Percentiles rank a stretch among this genome's conserved stretches.
phyloP scores from a whole-genome alignment of 2,888 invertebrate genomes.

The Willowsia nigromaculata region DNA sequence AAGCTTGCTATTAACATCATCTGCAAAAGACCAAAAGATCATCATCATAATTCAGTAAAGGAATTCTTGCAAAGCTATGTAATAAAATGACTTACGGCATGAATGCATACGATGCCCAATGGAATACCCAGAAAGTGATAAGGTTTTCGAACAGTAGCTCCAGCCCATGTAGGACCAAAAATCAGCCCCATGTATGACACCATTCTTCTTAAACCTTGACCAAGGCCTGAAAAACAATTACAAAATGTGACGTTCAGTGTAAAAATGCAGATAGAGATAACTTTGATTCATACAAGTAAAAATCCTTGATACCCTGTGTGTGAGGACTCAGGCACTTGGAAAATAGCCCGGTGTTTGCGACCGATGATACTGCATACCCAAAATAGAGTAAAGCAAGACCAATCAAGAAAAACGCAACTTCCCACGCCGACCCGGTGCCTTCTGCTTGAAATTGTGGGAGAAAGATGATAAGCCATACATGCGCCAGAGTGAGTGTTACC shows the following conservation, averaged over 20 bases:
- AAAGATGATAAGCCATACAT: constrained; percentile 79
- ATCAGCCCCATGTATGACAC: constrained; percentile 78
- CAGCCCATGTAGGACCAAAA: constrained; percentile 78
- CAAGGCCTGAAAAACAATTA: constrained; percentile 64
- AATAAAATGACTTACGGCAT: constrained; percentile 76
- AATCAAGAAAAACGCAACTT: constrained; percentile 74
- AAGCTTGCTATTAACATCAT: constrained; percentile 66
- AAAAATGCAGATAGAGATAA: no score
- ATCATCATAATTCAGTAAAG: no score
- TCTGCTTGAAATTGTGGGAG: constrained; percentile 65
- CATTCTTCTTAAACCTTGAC: constrained; percentile 74
- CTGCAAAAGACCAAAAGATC: no score
- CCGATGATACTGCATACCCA: constrained; percentile 78
- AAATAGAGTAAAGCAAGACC: constrained; percentile 78
- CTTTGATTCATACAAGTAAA: background rate
- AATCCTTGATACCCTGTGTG: constrained; percentile 77
- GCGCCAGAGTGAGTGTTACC: constrained; percentile 79
- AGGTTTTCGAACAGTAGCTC: constrained; percentile 69
- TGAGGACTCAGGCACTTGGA: constrained; percentile 78
- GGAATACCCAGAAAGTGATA: constrained; percentile 73
- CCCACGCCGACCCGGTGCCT: constrained; percentile 36
- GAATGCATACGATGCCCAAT: constrained; percentile 66
- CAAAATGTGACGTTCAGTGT: no score
- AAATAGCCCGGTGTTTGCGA: constrained; percentile 77
- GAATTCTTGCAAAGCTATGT: no score